Evolutionary conservation across 2,888 invertebrate genomes (phyloP), one percentile per base, ranked within the genome.

Genomic region (Trisateles emortualis): DNA sequence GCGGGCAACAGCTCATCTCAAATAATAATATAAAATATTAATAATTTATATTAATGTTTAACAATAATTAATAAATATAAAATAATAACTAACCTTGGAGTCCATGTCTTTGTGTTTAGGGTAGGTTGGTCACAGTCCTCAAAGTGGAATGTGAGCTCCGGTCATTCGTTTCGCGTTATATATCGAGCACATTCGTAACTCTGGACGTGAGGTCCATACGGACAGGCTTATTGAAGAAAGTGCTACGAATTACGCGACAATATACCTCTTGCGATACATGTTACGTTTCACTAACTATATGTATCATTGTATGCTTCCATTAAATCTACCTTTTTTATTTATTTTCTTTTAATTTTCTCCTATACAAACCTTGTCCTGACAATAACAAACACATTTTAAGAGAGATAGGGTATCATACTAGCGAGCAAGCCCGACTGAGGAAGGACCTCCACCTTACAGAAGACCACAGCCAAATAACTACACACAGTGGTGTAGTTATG

Each of bases 191-290:
- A 48, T 83, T 78, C 91, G 92, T 83, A 91, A 91, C 83, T 48
- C 50, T 38, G 75, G 71, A 92, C 92, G 92, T 92, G 92, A 92
- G 78, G 66, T 76, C 82, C 84, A 92, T 92, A 90, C 86, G 69
- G 72, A 77, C 72, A 13, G 71, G 68, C 86, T 84, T 79, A 87
- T 89, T 87, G 88, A 88, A 88, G 91, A 91, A 91, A 90, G 90
- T 86, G 83, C 72, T 75, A 67, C 69, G 70, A 74, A 80, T 90
- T 88, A 88, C 88, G 88, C 85, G 80, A 83, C 65, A 48, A 66
- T 39, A 64, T 64, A 66, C 55, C 61, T 76, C 78, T 83, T 78
- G 83, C 82, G 75, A 82, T 84, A 84, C 75, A 75, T 76, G 78
- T 79, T 83, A 76, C 81, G 81, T 74, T 79, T 64, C 62, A 69